phyloP scores from a whole-genome alignment of 2,113 vertebrate species.

The Calyptomena viridis region DNA sequence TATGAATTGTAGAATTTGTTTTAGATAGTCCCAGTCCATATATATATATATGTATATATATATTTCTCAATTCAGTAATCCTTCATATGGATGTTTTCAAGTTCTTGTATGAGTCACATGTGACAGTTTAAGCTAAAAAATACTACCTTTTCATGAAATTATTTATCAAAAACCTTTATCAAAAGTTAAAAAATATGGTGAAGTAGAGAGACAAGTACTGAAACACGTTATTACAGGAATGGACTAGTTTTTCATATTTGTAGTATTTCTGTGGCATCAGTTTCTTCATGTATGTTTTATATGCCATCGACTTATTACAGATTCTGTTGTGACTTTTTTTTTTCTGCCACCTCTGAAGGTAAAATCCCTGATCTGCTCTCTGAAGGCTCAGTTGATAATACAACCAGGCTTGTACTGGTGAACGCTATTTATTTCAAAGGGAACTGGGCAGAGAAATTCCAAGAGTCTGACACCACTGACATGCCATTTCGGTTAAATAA shows the following conservation, averaged over 20 bases:
- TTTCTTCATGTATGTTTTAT: not conserved
- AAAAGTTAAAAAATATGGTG: not conserved
- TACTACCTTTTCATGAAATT: not conserved
- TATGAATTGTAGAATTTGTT: not conserved
- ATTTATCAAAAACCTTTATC: not conserved
- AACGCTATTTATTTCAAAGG: slow-evolving; percentile 97
- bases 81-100: not conserved
- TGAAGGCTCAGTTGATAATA: slow-evolving; percentile 67
- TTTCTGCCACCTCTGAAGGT: slow-evolving; percentile 65
- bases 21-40: not conserved
- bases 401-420: slow-evolving; percentile 83
- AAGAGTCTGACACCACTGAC: slow-evolving; percentile 70
- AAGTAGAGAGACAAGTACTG: not conserved
- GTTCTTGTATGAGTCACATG: not conserved
- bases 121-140: not conserved
- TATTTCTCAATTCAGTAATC: not conserved
- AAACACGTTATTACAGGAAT: not conserved
- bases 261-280: not conserved
- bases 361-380: slow-evolving; percentile 88
- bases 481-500: slow-evolving; percentile 80
- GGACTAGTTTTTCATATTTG: not conserved
- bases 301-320: not conserved
- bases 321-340: not conserved
- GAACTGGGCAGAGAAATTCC: slow-evolving; percentile 82
- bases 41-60: not conserved